Base-by-base conservation (phyloP, 2,888 invertebrate species). In the Xestia c-nigrum region DNA sequence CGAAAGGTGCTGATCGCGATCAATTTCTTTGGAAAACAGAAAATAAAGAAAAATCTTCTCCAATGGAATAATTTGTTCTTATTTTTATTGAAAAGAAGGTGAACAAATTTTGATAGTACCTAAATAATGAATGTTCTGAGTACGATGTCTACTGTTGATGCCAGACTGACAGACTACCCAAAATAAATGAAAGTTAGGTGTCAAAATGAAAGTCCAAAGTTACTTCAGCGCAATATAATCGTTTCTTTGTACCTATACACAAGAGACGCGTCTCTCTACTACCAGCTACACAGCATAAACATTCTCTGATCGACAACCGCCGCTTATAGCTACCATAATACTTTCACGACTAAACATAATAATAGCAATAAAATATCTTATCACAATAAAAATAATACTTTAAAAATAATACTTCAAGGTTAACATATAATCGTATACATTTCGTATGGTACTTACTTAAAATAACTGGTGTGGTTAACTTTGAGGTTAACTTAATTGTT, bases 301-400 rank as follows among this genome's bases (percentile, higher is more conserved):
- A 95, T 92, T 92, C 93, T 93, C 92, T 90, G 90, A 89, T 89
- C 93, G 92, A 93, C 93, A 87, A 91, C 93, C 90, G 92, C 92
- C 92, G 92, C 94, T 94, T 93, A 93, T 90, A 94, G 94, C 95
- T 95, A 95, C 93, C 95, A 89, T 92, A 94, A 95, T 95, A 95
- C 94, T 94, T 94, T 94, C 94, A 92, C 89, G 91, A 91, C 93
- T 95, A 93, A 95, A 91, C 88, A 86, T 91, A 94, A 94, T 91
- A 93, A 92, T 94, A 93, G 89, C 89, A 93, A 94, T 94, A 94
- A 93, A 95, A 94, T 92, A 95, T 94, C 95, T 95, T 95, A 95
- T 95, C 95, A 96, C 95, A 95, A 93, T 94, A 92, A 94, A 94
- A 95, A 95, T 96, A 96, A 96, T 96, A 96, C 96, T 96, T 96